Evolutionary conservation across 1,140 invertebrate genomes (phyloP), one percentile per base, ranked within the genome.

Genomic region (Chironomus striatipennis): DNA sequence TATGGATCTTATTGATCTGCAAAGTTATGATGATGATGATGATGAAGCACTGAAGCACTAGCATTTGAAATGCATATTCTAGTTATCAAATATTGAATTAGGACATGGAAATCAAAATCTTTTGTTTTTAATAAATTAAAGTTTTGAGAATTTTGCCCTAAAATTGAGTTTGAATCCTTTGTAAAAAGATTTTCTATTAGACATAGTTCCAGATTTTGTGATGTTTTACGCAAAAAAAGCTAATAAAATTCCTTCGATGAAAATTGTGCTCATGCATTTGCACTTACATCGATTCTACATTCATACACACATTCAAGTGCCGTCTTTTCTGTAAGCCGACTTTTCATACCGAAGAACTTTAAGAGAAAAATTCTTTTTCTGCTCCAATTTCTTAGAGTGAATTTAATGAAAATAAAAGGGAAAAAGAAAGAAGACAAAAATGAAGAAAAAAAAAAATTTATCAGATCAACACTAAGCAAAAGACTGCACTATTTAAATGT

Each of bases 381-480:
- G 47, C 47, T 57, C 47, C 47, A 57, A n/a, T 57, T 57, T 57
- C 47, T 57, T 5, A 34, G 5, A 34, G 24, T 34, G 24, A 34
- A 34, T 34, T 34, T 34, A 34, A 34, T 34, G 24, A 34, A 34
- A 34, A n/a, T n/a, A 34, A 34, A 34, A 34, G 24, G 24, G 5
- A 34, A 5, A 34, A 34, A 34, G 24, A 34, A 34, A 1, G 24
- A 34, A 34, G 24, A 57, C 47, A 57, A 5, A n/a, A 5, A 12
- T 47, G n/a, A n/a, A n/a, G n/a, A n/a, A 15, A 57, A 57, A 57
- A n/a, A n/a, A 57, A 57, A n/a, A 12, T 57, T 57, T 57, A 57
- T 57, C 47, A 57, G 47, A 57, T 57, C 47, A n/a, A 57, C 47
- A 57, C 47, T 57, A n/a, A 34, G 24, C n/a, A 57, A n/a, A 57